Base-by-base conservation (phyloP, 30 jellyfish, hydroid and myxozoan species). In the Aurelia aurita region DNA sequence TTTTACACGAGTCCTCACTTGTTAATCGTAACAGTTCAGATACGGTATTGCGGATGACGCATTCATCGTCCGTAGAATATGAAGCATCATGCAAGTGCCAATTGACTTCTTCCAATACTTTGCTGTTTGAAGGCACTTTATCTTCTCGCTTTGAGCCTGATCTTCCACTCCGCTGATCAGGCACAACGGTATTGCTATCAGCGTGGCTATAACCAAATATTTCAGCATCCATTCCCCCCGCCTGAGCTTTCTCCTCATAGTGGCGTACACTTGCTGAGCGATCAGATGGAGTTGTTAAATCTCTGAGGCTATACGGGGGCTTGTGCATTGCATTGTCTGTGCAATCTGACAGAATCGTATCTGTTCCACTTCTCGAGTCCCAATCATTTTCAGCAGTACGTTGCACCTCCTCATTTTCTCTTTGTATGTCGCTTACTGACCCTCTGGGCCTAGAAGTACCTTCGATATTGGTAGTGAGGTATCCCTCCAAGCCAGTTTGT, bases 21-120 rank as follows among this genome's bases (percentile, higher is more conserved):
- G 86, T 74, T 34, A 74, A 10, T 25, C 59, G 58, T 21, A 71
- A 39, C 55, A 71, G 28, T 27, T 71, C 58, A 31, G 84, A 71
- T 29, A 46, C 19, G 8, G 43, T 44, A 4, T 71, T 20, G 18
- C 58, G 51, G 12, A 39, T 46, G 23, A 39, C 23, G 45, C 31
- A 16, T 46, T 19, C 21, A 71, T 44, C 69, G 5, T n/a, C 80
- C 27, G 55, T 59, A 2, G n/a, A 25, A 46, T 71, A 9, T 2
- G 84, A 18, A 3, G 11, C 43, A 8, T 23, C 69, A 6, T 46
- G 69, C 45, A 19, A 21, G 16, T 39, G 80, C 80, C 53, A 19
- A 9, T 68, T 68, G 20, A 32, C 27, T 19, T 55, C 67, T 55
- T 55, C 67, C 14, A 22, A 55, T 16, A 55, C 29, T 55, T 16